These are phyloP conservation scores for Leptestheria dahalacensis DNA, from an alignment of 1,140 invertebrate species.

Conservation along the genomic window DNA sequence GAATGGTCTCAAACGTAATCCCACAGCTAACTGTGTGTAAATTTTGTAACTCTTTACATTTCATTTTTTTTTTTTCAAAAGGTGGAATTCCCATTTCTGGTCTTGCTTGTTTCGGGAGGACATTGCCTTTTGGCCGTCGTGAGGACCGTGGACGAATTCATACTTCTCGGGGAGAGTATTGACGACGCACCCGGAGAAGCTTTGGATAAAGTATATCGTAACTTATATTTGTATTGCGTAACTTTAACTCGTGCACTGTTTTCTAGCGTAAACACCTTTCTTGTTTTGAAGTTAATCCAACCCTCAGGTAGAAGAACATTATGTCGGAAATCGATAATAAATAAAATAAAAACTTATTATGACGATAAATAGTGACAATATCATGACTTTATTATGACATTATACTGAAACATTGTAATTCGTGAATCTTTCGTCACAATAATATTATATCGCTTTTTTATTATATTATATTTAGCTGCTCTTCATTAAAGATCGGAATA, in stretches of 20 bases:
- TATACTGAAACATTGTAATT: no score
- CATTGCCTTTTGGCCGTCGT: conserved; percentile 73
- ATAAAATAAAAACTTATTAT: no score
- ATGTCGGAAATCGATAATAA: background rate
- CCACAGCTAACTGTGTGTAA: background rate
- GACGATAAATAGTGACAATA: no score
- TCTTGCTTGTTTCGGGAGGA: conserved; percentile 78
- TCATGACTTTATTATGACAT: no score
- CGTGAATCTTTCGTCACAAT: no score
- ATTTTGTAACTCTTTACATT: conserved; percentile 13
- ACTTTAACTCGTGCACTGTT: background rate
- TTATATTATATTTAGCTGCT: no score
- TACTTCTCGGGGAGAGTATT: conserved; percentile 54
- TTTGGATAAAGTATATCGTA: conserved; percentile 58
- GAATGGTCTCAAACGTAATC: conserved; percentile 47
- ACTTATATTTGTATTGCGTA: conserved; percentile 12
- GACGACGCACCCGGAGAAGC: conserved; percentile 85
- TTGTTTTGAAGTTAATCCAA: no score
- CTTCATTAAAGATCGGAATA: no score
- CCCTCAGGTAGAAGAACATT: background rate
- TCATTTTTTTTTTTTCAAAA: conserved; percentile 22
- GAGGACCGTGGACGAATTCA: conserved; percentile 55
- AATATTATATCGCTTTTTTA: no score
- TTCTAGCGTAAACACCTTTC: background rate
- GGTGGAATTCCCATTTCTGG: conserved; percentile 72